Evolutionary conservation across 2,113 vertebrate genomes (phyloP).

Genomic region (Andinoacara biseriatus): DNA sequence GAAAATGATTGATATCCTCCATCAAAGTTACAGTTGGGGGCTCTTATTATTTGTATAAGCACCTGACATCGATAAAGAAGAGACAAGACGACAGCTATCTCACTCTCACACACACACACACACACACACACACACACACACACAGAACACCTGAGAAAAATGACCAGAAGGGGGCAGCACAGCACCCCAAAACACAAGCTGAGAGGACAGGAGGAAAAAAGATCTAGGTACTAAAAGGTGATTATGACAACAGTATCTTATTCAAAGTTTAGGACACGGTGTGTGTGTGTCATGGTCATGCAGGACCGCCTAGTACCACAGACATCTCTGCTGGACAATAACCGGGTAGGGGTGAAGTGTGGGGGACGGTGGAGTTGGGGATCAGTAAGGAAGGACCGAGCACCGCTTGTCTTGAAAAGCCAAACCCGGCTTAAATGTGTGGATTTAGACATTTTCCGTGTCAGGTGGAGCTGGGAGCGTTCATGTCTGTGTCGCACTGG

Average conservation of each 20-base stretch:
- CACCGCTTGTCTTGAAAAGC: conserved; percentile 20
- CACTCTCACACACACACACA: conserved; percentile 41
- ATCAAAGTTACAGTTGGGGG: conserved; percentile 12
- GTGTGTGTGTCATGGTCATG: conserved; percentile 33
- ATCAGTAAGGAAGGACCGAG: background rate
- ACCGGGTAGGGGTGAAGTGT: background rate
- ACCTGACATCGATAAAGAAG: conserved; percentile 67
- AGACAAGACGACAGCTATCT: conserved; percentile 44
- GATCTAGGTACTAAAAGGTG: background rate
- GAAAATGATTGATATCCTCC: background rate
- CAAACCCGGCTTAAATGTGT: background rate
- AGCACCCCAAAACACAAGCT: conserved; percentile 40
- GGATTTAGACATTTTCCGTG: conserved; percentile 43
- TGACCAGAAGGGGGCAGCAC: conserved; percentile 74
- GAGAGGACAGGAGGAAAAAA: conserved; percentile 1
- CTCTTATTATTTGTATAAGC: conserved; percentile 60
- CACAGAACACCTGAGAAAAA: conserved; percentile 75
- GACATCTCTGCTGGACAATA: conserved; percentile 6
- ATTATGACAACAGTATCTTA: conserved; percentile 24
- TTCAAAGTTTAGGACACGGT: conserved; percentile 30
- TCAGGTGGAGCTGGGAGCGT: conserved; percentile 31
- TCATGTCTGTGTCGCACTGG: conserved; percentile 56
- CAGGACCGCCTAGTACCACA: conserved; percentile 25
- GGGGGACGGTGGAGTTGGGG: background rate
- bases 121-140: conserved; percentile 44